A percentile compares a stretch with the other conserved stretches of the same genome.
phyloP scores from a whole-genome alignment of 2,797 vertebrate species.

The Halcyon leucocephala region DNA sequence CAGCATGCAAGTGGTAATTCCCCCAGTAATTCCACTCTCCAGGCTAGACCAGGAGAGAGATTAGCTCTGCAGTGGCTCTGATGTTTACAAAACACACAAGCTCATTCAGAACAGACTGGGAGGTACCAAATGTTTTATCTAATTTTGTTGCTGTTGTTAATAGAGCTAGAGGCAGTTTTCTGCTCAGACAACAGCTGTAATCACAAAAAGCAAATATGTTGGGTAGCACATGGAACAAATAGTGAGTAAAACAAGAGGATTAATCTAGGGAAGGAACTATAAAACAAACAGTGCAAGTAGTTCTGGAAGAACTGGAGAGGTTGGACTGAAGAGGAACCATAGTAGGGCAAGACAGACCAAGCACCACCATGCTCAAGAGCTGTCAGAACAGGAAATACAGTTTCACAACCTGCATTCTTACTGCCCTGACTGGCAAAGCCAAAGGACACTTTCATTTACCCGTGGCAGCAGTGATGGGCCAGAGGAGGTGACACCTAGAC shows the following conservation, averaged over 20 bases:
- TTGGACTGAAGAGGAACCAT: neutral
- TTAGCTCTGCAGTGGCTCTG: neutral
- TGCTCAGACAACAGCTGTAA: neutral
- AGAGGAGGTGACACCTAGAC: neutral
- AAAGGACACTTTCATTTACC: neutral
- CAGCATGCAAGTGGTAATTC: neutral
- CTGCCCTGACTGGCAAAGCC: neutral
- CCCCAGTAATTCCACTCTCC: neutral
- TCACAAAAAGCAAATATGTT: neutral
- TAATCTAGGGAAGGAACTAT: neutral
- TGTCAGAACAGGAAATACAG: neutral
- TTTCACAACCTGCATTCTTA: neutral
- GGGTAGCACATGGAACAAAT: neutral
- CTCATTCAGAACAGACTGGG: slow-evolving; percentile 11
- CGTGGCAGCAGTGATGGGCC: neutral
- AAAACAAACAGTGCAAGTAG: neutral
- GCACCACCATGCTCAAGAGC: neutral
- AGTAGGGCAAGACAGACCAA: neutral
- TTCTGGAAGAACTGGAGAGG: slow-evolving; percentile 13
- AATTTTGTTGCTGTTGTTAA: slow-evolving; percentile 3
- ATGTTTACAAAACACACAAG: slow-evolving; percentile 10
- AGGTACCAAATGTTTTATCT: slow-evolving; percentile 24
- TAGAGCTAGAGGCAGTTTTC: neutral
- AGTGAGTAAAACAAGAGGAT: neutral
- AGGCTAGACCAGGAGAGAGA: neutral